A percentile compares a stretch with the other conserved stretches of the same genome.
Conservation (phyloP, 2,888 invertebrate species). For the Drosophila lacicola region DNA sequence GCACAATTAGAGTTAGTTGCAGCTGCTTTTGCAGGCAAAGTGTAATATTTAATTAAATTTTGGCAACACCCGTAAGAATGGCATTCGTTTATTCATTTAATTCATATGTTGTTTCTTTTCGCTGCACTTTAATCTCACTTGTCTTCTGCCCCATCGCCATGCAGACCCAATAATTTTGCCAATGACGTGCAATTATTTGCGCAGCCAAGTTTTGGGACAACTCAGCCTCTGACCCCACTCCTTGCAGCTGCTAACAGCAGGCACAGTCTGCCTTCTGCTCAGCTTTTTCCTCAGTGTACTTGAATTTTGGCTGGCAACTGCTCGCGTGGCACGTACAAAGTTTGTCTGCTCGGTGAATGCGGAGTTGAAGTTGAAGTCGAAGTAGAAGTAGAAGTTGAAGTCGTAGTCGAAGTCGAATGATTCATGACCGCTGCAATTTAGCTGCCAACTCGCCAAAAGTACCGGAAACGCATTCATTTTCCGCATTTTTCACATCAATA, state of each 20-base stretch:
- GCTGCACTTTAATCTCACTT: background rate
- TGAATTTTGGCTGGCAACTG: constrained; percentile 37
- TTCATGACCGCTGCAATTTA: constrained; percentile 74
- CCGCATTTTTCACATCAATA: constrained; percentile 78
- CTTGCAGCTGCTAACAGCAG: background rate
- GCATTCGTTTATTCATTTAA: background rate
- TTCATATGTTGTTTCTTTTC: constrained; percentile 2
- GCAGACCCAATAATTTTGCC: constrained; percentile 70
- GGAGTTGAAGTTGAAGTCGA: constrained; percentile 20
- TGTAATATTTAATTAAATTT: constrained; percentile 65
- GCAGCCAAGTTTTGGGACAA: constrained; percentile 63
- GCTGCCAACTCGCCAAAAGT: constrained; percentile 78
- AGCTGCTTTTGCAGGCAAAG: constrained; percentile 38
- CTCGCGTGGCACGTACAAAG: constrained; percentile 72
- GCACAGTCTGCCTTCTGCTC: background rate
- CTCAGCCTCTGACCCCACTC: background rate
- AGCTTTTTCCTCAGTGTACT: constrained; percentile 1
- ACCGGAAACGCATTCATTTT: constrained; percentile 78
- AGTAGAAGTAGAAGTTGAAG: constrained; percentile 29
- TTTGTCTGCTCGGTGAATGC: constrained; percentile 67
- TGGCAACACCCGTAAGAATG: background rate
- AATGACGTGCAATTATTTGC: constrained; percentile 77
- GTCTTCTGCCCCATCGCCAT: constrained; percentile 14
- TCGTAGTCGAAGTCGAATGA: constrained; percentile 56
- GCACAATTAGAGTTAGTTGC: constrained; percentile 64